Percentiles rank a stretch among this genome's conserved stretches.
These are phyloP conservation scores for Phylloscopus trochilus DNA, from an alignment of 2,113 vertebrate species.

Conservation along the genomic window DNA sequence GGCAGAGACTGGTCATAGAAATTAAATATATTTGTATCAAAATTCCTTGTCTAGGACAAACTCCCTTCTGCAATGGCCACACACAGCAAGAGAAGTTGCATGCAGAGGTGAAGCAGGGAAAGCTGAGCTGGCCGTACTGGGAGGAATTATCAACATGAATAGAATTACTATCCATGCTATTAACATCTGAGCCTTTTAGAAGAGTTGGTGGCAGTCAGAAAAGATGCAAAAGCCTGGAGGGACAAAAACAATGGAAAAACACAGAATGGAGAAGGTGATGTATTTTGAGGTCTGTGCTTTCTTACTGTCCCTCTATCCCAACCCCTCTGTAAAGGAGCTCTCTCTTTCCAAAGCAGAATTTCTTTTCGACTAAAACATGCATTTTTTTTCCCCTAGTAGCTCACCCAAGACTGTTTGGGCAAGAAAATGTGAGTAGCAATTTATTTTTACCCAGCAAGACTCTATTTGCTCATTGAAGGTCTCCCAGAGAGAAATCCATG, in stretches of 20 bases:
- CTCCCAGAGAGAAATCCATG: not conserved
- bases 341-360: not conserved
- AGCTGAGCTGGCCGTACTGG: not conserved
- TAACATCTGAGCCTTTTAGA: not conserved
- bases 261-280: not conserved
- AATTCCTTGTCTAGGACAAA: not conserved
- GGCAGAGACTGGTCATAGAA: not conserved
- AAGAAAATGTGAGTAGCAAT: not conserved
- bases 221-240: not conserved
- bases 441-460: not conserved
- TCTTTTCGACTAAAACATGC: not conserved
- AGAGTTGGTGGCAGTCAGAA: not conserved
- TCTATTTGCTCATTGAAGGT: not conserved
- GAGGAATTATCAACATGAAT: not conserved
- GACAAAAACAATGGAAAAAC: not conserved
- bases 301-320: not conserved
- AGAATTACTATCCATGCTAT: not conserved
- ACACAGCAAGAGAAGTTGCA: not conserved
- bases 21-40: not conserved
- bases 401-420: not conserved
- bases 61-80: not conserved
- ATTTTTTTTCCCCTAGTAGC: not conserved
- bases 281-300: not conserved
- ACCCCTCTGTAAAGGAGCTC: not conserved
- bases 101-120: not conserved